These are phyloP conservation scores for Sebastes fasciatus DNA, from an alignment of 2,113 vertebrate species.

Conservation along the genomic window DNA sequence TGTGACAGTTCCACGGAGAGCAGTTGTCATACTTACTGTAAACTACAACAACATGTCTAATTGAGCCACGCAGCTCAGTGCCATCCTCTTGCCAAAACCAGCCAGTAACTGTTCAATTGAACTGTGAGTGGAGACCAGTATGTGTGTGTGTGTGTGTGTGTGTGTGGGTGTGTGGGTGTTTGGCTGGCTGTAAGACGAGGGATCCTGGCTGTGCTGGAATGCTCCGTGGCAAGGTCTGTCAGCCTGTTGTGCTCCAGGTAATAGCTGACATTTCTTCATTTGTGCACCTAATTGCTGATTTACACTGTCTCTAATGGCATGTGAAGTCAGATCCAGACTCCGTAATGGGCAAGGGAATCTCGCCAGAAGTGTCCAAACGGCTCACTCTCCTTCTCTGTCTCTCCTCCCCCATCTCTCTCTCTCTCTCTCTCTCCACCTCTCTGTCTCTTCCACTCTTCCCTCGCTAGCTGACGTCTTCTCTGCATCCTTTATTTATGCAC, in stretches of 20 bases:
- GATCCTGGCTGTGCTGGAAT: constrained; percentile 52
- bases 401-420: constrained; percentile 35
- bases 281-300: constrained; percentile 81
- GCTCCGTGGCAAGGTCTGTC: constrained; percentile 62
- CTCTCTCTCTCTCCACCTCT: constrained; percentile 60
- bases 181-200: constrained; percentile 36
- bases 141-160: constrained; percentile 27
- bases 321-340: constrained; percentile 69
- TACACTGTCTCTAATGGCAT: constrained; percentile 73
- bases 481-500: constrained; percentile 81
- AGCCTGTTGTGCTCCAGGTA: constrained; percentile 69
- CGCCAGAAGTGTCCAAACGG: constrained; percentile 71
- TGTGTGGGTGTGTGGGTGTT: constrained; percentile 18
- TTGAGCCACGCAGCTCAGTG: constrained; percentile 63
- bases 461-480: constrained; percentile 65
- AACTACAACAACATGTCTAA: constrained; percentile 73
- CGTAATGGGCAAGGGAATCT: constrained; percentile 68
- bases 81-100: constrained; percentile 49
- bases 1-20: constrained; percentile 30
- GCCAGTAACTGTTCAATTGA: constrained; percentile 53
- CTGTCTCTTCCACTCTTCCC: constrained; percentile 69
- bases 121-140: constrained; percentile 38
- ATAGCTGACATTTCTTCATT: constrained; percentile 78
- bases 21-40: constrained; percentile 58
- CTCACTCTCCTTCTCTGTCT: constrained; percentile 57